phyloP scores from a whole-genome alignment of 1,140 invertebrate species.

The Diorhabda sublineata region DNA sequence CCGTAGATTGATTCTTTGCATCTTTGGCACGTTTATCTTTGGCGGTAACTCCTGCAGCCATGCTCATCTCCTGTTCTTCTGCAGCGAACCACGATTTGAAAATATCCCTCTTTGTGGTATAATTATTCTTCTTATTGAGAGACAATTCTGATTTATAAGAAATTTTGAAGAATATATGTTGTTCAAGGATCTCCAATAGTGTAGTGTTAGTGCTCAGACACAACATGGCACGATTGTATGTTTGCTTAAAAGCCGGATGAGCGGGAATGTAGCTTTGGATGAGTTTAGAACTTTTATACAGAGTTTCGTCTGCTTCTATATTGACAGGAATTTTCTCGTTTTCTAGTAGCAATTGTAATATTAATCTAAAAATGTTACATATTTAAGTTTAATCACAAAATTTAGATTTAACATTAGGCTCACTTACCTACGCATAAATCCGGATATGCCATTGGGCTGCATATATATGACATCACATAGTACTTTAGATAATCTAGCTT shows the following conservation, averaged over 20 bases:
- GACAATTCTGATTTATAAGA: constrained; percentile 32
- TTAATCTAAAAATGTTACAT: constrained; percentile 47
- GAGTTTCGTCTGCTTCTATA: constrained; percentile 44
- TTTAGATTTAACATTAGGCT: not conserved
- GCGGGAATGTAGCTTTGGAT: constrained; percentile 45
- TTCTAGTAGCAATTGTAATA: constrained; percentile 80
- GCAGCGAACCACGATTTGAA: constrained; percentile 45
- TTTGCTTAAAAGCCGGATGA: constrained; percentile 47
- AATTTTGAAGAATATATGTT: constrained; percentile 49
- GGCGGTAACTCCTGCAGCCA: constrained; percentile 75
- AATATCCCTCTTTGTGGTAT: constrained; percentile 20
- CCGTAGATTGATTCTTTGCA: constrained; percentile 55
- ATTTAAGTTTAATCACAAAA: not conserved
- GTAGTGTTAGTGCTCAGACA: constrained; percentile 71
- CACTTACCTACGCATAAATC: constrained; percentile 69
- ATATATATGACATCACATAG: constrained; percentile 68
- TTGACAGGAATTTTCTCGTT: constrained; percentile 74
- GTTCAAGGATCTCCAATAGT: constrained; percentile 50
- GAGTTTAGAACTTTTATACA: constrained; percentile 43
- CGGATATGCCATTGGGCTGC: constrained; percentile 69
- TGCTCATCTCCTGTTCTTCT: constrained; percentile 61
- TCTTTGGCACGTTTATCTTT: constrained; percentile 80
- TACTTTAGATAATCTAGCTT: constrained; percentile 74
- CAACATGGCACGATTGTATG: constrained; percentile 60
- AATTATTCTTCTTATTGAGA: constrained; percentile 24